Evolutionary conservation across 2,113 vertebrate species (phyloP), one percentile per base, ranked within the genome.

Genomic region (Scophthalmus maximus): DNA sequence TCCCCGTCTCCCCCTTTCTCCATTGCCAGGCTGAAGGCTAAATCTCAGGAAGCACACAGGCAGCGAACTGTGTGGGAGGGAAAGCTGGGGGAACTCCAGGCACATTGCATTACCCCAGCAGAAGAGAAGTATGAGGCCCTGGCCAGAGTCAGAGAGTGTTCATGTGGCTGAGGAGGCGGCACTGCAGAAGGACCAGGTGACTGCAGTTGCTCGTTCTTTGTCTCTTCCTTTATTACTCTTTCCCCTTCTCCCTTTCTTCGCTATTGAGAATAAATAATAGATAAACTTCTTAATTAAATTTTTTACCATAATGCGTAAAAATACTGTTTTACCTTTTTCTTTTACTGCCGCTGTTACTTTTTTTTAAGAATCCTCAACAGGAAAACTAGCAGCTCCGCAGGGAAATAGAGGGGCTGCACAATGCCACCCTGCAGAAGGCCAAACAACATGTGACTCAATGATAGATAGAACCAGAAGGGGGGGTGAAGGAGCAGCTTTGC

Each of bases 161-260:
- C 96, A 97, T 84, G 89, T 96, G 49, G 91, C 96, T 1, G 96
- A 98, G 87, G 97, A 98, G 72, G 95, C 95, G 29, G 89, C 95
- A 8, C 85, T 98, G 69, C 95, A 97, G 83, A 97, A 95, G 74
- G 95, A 89, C 71, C 94, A 96, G 95, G 97, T 98, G 81, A 90
- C 25, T 1, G 1, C 30, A 23, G 5, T 46, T 26, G 7, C 7
- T 71, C 12, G 23, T 1, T 61, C 18, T 76, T 14, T 58, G 1
- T 74, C 9, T 60, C 23, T 36, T 30, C 29, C 23, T 40, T 15
- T 5, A 5, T 34, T 14, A 40, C 8, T 29, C 25, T n/a, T 1
- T 50, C n/a, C 1, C 2, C 0, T 26, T 36, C 3, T 3, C 1
- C n/a, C 0, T 36, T 29, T 23, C 34, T 6, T 36, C n/a, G n/a